Evolutionary conservation across 2,797 vertebrate genomes (phyloP), one percentile per base, ranked within the genome.

Genomic region (Sebastes cheni): DNA sequence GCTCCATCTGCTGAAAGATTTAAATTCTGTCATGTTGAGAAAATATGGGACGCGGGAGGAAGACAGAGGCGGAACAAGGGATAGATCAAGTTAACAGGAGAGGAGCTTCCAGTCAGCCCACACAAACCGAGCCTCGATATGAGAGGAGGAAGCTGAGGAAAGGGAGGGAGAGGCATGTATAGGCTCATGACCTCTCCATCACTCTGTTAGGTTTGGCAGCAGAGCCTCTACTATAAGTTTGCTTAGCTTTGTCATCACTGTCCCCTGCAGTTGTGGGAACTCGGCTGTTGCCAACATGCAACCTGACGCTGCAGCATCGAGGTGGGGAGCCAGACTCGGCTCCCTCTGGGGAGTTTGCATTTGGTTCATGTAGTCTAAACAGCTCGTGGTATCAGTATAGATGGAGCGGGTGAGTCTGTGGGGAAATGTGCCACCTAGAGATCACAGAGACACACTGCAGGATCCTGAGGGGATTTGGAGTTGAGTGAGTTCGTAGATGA

Each of bases 1-100:
- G 84, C 93, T 94, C 93, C 93, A 92, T 96, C 95, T 95, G 94
- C 94, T 93, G 91, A 95, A 95, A 93, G 93, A 94, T 94, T 96
- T 95, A 92, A 92, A 90, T 89, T 92, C 90, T 93, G 93, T 95
- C 94, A 93, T 91, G 90, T 91, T 91, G 89, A 93, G 93, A 93
- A 94, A 96, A 95, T 93, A 93, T 90, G 90, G 91, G 91, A 93
- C 73, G 84, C 86, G 25, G 83, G 92, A 92, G 90, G 89, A 94
- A 92, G 91, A 92, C 89, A 32, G 88, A 91, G 90, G 91, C 86
- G 84, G 88, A 93, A 93, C 89, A 74, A 92, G 87, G 91, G 89
- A 92, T 89, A 85, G 93, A 92, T 93, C 88, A 91, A 91, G 93
- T 93, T 94, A 88, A 93, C 86, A 72, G 85, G 76, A 91, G 84